Percentiles rank a stretch among this genome's conserved stretches.
Evolutionary conservation across 1,140 invertebrate species (phyloP).

Genomic region (Macrosteles quadrilineatus): DNA sequence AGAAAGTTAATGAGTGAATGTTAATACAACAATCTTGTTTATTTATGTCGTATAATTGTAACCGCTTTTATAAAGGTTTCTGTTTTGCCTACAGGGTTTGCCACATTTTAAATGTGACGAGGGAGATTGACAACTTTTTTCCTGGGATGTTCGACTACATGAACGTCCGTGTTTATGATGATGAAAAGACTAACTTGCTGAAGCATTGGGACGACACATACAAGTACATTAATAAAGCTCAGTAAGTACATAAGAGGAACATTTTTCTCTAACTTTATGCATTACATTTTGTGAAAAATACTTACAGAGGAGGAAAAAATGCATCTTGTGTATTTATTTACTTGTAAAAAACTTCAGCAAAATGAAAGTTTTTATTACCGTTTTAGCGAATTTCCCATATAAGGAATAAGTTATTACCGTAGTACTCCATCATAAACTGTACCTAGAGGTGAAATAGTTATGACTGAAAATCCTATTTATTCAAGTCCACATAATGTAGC

Average conservation of each 20-base stretch:
- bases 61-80: too few species aligned
- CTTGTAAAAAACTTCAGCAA: neutral
- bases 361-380: too few species aligned
- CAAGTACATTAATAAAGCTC: constrained; percentile 94
- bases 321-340: neutral
- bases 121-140: constrained; percentile 99
- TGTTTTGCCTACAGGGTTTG: constrained; percentile 71
- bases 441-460: too few species aligned
- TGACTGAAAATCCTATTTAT: too few species aligned
- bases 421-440: too few species aligned
- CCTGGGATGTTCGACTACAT: constrained; percentile 95
- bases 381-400: too few species aligned
- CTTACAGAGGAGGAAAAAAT: neutral
- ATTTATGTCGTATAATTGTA: too few species aligned
- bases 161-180: constrained; percentile 96
- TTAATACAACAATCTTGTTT: too few species aligned
- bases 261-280: neutral
- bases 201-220: constrained; percentile 98
- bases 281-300: neutral
- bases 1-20: too few species aligned
- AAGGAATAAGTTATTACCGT: too few species aligned
- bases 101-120: constrained; percentile 95
- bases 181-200: constrained; percentile 92
- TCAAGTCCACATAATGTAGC: too few species aligned
- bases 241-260: constrained; percentile 55